Conservation (phyloP, 37 sponge, comb jelly and placozoan genomes). For the Oscarella lobularis region DNA sequence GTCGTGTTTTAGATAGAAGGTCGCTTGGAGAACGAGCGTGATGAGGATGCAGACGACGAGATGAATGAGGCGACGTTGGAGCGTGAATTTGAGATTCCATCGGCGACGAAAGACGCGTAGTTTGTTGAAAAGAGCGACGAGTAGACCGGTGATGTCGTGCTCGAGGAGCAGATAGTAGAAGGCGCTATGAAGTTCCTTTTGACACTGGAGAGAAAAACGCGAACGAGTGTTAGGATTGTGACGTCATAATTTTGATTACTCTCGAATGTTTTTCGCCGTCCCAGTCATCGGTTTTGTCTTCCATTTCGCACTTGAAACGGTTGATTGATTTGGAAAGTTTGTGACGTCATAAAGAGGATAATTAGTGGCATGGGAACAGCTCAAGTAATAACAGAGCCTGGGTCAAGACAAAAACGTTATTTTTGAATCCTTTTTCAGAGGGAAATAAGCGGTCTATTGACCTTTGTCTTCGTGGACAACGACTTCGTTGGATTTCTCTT, state of each 20-base stretch:
- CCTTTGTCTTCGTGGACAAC: neutral
- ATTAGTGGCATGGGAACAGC: too few species aligned
- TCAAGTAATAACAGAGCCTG: too few species aligned
- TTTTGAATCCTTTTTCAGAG: neutral
- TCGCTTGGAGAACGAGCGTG: neutral
- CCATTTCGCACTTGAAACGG: too few species aligned
- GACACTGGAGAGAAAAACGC: neutral
- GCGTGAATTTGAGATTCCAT: conserved; percentile 1
- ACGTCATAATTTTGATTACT: too few species aligned
- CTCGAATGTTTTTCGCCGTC: too few species aligned
- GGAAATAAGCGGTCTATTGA: neutral
- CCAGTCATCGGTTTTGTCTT: too few species aligned
- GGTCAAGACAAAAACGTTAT: neutral
- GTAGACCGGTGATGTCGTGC: neutral
- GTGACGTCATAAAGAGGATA: too few species aligned
- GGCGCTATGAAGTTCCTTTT: neutral
- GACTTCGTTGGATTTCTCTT: neutral
- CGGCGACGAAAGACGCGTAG: neutral
- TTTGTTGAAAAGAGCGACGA: neutral
- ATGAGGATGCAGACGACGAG: neutral
- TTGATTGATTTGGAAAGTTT: too few species aligned
- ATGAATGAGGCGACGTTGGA: neutral
- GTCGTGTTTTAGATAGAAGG: neutral
- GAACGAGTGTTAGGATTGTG: too few species aligned
- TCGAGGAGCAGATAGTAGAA: neutral